Conservation (phyloP, 2,888 invertebrate genomes). For the Chymomyza procnemis region DNA sequence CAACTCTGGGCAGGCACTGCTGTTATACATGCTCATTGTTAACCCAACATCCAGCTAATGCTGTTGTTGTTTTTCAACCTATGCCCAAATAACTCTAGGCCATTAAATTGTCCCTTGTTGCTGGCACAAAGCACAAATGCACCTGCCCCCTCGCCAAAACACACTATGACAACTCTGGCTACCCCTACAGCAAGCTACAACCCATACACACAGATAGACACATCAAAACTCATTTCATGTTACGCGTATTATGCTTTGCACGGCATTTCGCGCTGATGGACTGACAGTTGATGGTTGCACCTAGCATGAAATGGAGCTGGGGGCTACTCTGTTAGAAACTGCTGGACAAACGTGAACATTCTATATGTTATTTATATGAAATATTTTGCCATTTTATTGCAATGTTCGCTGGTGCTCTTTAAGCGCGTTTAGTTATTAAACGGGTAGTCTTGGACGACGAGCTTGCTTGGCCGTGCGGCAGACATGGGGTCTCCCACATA, state of each 20-base stretch:
- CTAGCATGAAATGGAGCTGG: neutral
- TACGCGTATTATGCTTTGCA: slow-evolving; percentile 69
- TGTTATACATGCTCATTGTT: neutral
- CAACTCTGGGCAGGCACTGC: neutral
- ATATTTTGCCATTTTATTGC: neutral
- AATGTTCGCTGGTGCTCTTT: neutral
- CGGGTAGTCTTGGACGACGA: neutral
- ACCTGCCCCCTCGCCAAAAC: neutral
- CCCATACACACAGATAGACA: neutral
- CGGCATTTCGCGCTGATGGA: slow-evolving; percentile 55
- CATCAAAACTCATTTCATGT: slow-evolving; percentile 68
- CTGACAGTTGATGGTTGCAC: slow-evolving; percentile 45
- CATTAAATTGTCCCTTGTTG: slow-evolving; percentile 41
- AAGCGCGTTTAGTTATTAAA: neutral
- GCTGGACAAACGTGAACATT: neutral
- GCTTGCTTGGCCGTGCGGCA: neutral
- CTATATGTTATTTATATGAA: neutral
- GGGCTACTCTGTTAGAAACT: neutral
- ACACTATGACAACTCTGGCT: neutral
- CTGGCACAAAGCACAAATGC: slow-evolving; percentile 12
- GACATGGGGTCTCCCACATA: slow-evolving; percentile 46
- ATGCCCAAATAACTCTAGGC: slow-evolving; percentile 43
- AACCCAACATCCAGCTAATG: neutral
- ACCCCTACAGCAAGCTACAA: neutral
- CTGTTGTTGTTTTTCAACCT: slow-evolving; percentile 32